Conservation (phyloP, 2,113 vertebrate genomes). For the Tetraodon nigroviridis region DNA sequence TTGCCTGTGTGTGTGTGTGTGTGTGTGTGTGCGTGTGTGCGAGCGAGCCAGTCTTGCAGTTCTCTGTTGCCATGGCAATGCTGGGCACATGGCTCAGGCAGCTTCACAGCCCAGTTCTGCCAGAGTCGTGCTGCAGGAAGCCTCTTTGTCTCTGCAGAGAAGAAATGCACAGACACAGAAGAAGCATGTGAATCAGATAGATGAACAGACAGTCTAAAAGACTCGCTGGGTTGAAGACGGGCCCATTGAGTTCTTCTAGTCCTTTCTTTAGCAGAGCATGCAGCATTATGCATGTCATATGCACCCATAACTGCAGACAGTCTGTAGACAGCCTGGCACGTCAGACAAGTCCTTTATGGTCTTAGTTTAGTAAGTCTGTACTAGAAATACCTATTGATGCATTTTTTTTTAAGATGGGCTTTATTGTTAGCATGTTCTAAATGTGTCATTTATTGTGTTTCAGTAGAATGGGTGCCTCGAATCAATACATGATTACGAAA, state of each 20-base stretch:
- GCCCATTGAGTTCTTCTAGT: conserved; percentile 18
- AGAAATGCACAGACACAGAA: conserved; percentile 30
- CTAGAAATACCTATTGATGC: background rate
- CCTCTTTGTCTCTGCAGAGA: conserved; percentile 51
- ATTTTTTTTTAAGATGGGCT: background rate
- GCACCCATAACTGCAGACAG: conserved; percentile 24
- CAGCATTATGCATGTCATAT: conserved; percentile 16
- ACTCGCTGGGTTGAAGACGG: conserved; percentile 33
- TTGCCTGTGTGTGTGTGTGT: conserved; percentile 18
- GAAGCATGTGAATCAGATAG: conserved; percentile 31
- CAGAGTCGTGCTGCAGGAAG: conserved; percentile 72
- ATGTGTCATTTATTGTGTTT: background rate
- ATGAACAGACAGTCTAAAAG: conserved; percentile 32
- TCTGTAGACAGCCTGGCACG: conserved; percentile 15
- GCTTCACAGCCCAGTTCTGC: conserved; percentile 65
- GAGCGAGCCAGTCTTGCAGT: conserved; percentile 66
- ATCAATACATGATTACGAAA: too few species aligned
- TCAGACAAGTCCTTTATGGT: conserved; percentile 35
- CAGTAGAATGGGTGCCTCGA: too few species aligned
- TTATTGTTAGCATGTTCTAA: too few species aligned
- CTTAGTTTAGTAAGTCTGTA: conserved; percentile 37
- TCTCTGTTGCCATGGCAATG: conserved; percentile 75
- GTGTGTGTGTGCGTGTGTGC: conserved; percentile 18
- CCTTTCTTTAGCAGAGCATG: conserved; percentile 22
- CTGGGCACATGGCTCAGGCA: conserved; percentile 75